These are phyloP conservation scores for Andrena bucephala DNA, from an alignment of 2,888 invertebrate species.

Conservation along the genomic window DNA sequence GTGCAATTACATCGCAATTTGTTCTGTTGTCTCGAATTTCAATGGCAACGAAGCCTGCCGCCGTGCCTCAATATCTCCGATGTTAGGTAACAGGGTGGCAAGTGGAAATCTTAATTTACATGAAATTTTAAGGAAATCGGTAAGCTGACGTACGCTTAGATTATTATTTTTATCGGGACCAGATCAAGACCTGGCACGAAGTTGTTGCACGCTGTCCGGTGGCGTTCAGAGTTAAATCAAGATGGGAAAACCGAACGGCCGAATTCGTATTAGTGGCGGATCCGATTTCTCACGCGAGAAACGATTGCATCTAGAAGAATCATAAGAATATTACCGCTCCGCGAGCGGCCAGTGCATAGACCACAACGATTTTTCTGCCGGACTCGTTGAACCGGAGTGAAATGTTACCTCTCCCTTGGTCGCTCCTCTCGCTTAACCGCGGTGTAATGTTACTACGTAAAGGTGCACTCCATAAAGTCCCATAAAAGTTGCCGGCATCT, in stretches of 20 bases:
- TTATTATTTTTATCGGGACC: no score
- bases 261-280: conserved; percentile 47
- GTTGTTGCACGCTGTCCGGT: not conserved
- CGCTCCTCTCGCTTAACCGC: conserved; percentile 66
- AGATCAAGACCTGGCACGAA: no score
- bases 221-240: conserved; percentile 9
- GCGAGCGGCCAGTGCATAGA: conserved; percentile 64
- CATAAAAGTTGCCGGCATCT: conserved; percentile 61
- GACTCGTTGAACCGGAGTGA: conserved; percentile 73
- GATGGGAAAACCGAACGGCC: conserved; percentile 38
- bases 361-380: conserved; percentile 73
- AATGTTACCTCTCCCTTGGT: conserved; percentile 71
- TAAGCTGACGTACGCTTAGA: no score
- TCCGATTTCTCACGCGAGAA: conserved; percentile 59
- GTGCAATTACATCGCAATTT: conserved; percentile 69
- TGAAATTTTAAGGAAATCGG: no score
- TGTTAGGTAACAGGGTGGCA: no score
- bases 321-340: conserved; percentile 59
- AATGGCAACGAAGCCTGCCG: conserved; percentile 21
- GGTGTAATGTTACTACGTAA: conserved; percentile 69
- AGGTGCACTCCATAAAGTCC: conserved; percentile 64
- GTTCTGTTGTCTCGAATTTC: conserved; percentile 50
- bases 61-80: no score
- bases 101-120: no score
- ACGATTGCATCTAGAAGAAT: conserved; percentile 61